Evolutionary conservation across 2,797 vertebrate genomes (phyloP), one percentile per base, ranked within the genome.

Genomic region (Cynodonichthys magdalenae): DNA sequence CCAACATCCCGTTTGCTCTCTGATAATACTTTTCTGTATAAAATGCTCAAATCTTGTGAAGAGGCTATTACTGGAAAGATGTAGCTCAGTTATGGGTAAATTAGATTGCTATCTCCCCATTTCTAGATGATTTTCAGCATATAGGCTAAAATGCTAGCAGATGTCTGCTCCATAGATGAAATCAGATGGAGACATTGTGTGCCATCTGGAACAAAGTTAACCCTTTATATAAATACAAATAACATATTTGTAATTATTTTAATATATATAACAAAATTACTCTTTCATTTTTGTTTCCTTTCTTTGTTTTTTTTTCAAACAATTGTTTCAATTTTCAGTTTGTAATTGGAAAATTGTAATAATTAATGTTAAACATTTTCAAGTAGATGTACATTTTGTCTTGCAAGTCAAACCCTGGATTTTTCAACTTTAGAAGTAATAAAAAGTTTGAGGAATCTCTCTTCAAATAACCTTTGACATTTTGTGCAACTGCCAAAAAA

Each of bases 151-250:
- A 47, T 46, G 29, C 53, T 54, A 47, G 60, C 73, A 77, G 66
- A 69, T 69, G 64, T 65, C 45, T 47, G 51, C 65, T 28, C 12
- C 39, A 68, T 24, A 53, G 77, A 72, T 48, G 9, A 36, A 59
- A 53, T 71, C 51, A 69, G 27, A 69, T 28, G 59, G 58, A 62
- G 53, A 67, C 18, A 63, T 47, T 69, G n/a, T 41, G 36, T 14
- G 48, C 49, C 73, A 77, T 75, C 73, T 82, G 81, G 66, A 77
- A 73, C 44, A 50, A 18, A 57, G 69, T 48, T 66, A 7, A 49
- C 56, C 36, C 63, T 44, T 64, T 39, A 39, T 39, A 39, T 39
- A 3, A 39, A 14, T 39, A 39, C 12, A 39, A 12, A 12, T 36
- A 1, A 11, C 3, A 12, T 39, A 9, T 7, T 31, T 7, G 31